A percentile compares a stretch with the other conserved stretches of the same genome.
Conservation (phyloP, 2,797 vertebrate genomes). For the Sparus aurata region DNA sequence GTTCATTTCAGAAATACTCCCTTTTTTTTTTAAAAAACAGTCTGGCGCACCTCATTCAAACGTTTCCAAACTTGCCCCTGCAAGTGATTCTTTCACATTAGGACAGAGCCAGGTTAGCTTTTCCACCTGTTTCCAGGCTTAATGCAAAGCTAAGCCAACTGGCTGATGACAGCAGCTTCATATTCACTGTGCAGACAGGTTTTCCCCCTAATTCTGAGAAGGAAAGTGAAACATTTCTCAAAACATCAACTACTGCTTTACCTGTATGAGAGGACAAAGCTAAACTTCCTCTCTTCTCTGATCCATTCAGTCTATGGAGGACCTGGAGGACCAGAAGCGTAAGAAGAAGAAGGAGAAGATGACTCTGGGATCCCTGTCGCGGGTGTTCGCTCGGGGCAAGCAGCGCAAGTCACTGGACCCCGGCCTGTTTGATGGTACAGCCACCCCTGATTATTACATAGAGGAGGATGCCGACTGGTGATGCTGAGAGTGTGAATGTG, state of each 20-base stretch:
- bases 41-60: no score
- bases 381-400: conserved; percentile 96
- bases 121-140: neutral
- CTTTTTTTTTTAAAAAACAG: no score
- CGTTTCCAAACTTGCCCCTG: neutral
- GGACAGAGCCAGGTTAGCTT: neutral
- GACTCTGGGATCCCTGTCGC: conserved; percentile 96
- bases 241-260: conserved; percentile 6
- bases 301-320: conserved; percentile 93
- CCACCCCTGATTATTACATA: conserved; percentile 97
- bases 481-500: conserved; percentile 76
- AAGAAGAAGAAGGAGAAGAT: conserved; percentile 99
- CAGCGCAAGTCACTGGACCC: conserved; percentile 98
- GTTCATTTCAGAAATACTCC: no score
- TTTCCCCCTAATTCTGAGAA: neutral
- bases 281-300: conserved; percentile 30
- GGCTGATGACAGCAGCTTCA: neutral
- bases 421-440: conserved; percentile 96
- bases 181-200: neutral
- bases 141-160: neutral
- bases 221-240: neutral
- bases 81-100: neutral
- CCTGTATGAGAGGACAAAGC: conserved; percentile 19
- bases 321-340: conserved; percentile 98
- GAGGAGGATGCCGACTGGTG: conserved; percentile 99